phyloP scores from a whole-genome alignment of 2,888 invertebrate species.

The Eutolmus rufibarbis region DNA sequence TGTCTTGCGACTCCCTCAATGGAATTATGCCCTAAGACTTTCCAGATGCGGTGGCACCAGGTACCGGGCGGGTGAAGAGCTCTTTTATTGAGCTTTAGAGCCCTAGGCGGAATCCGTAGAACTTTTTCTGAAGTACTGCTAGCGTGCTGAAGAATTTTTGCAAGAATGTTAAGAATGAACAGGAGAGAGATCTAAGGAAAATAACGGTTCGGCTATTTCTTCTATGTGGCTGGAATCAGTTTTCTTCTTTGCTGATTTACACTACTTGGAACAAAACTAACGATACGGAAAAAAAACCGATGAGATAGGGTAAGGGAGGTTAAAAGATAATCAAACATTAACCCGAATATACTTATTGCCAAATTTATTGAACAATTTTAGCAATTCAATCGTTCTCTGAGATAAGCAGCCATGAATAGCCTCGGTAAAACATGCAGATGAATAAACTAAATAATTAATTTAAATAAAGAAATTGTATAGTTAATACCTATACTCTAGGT shows the following conservation, averaged over 20 bases:
- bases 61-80: neutral
- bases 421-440: too few species aligned
- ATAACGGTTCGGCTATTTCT: neutral
- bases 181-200: neutral
- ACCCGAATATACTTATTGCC: too few species aligned
- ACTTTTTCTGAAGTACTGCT: neutral
- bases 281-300: neutral
- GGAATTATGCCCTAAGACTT: neutral
- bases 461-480: too few species aligned
- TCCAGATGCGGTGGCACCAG: neutral
- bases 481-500: too few species aligned
- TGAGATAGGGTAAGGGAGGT: neutral
- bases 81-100: neutral
- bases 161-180: neutral
- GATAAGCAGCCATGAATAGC: too few species aligned
- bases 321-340: neutral
- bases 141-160: neutral
- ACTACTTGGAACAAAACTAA: neutral
- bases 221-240: neutral
- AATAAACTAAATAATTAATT: too few species aligned
- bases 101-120: neutral
- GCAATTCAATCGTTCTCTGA: too few species aligned
- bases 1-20: neutral
- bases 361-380: too few species aligned
- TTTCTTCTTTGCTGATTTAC: neutral